A percentile compares a stretch with the other conserved stretches of the same genome.
phyloP scores from a whole-genome alignment of 2,113 vertebrate genomes.

The Porphyrio hochstetteri region DNA sequence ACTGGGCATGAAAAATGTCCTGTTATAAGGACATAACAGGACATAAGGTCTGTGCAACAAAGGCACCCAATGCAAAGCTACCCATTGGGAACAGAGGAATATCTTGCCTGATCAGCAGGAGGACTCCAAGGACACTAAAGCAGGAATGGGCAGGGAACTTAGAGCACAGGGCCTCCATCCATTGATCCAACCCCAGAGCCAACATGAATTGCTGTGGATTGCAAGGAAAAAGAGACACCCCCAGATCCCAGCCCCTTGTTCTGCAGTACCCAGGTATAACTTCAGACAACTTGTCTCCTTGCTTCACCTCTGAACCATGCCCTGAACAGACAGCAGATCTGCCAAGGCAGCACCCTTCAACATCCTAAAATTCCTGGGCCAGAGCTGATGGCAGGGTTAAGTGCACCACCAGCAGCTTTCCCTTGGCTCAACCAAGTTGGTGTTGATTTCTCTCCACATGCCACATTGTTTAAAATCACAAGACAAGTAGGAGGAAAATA shows the following conservation, averaged over 20 bases:
- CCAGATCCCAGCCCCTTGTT: neutral
- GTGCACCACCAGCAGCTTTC: neutral
- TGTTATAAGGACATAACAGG: neutral
- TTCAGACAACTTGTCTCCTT: neutral
- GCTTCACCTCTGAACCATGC: neutral
- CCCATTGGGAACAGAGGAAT: neutral
- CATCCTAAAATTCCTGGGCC: neutral
- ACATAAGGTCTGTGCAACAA: neutral
- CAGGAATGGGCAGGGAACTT: neutral
- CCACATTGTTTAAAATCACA: neutral
- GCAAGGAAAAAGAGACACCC: neutral
- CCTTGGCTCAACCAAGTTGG: accelerated
- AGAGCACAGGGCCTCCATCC: neutral
- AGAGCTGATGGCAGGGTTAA: neutral
- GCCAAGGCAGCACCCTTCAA: neutral
- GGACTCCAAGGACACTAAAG: neutral
- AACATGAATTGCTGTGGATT: neutral
- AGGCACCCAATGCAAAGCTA: neutral
- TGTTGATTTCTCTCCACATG: neutral
- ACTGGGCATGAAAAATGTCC: neutral
- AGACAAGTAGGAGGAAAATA: neutral
- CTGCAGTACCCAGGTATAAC: neutral
- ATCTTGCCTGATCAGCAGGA: neutral
- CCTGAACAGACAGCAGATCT: neutral
- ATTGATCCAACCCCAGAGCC: neutral